Base-by-base conservation (phyloP, 2,888 invertebrate species). In the Miltochrista miniata region DNA sequence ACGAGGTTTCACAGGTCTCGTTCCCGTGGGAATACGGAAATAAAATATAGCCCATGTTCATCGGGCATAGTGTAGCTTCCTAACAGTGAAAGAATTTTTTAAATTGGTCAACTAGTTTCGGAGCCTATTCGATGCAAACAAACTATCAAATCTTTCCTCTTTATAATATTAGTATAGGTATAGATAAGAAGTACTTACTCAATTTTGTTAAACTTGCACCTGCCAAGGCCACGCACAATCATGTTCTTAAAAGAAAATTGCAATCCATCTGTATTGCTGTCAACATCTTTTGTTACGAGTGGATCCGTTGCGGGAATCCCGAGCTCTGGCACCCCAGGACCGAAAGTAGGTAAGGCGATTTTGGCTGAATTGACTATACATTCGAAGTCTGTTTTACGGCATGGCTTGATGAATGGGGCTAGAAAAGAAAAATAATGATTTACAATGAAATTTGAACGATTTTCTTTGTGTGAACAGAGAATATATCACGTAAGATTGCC, bases 151-250 rank as follows among this genome's bases (percentile, higher is more conserved):
- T n/a, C n/a, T n/a, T n/a, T n/a, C n/a, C n/a, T n/a, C n/a, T n/a
- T n/a, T n/a, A n/a, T n/a, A n/a, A n/a, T n/a, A n/a, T n/a, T n/a
- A n/a, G n/a, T n/a, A n/a, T n/a, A n/a, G n/a, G n/a, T n/a, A n/a
- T n/a, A n/a, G n/a, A n/a, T n/a, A n/a, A n/a, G n/a, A n/a, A 29
- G 13, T 37, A 76, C 80, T 77, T 61, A 83, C 83, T 41, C 43
- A 1, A 80, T 12, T 11, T 64, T 50, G 7, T 57, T 4, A n/a
- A 78, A 34, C 9, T 64, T 59, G 51, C 72, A 72, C 9, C 74
- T 50, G 7, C 51, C 52, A 0, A 67, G 14, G 0, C 74, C 70
- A 1, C 10, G 11, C 2, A 80, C 46, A 0, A 35, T 41, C 9
- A 74, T 2, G 7, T 79, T 54, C 0, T 15, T 56, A n/a, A 80